Conservation (phyloP, 2,888 invertebrate species). For the Herminia tarsipennalis region DNA sequence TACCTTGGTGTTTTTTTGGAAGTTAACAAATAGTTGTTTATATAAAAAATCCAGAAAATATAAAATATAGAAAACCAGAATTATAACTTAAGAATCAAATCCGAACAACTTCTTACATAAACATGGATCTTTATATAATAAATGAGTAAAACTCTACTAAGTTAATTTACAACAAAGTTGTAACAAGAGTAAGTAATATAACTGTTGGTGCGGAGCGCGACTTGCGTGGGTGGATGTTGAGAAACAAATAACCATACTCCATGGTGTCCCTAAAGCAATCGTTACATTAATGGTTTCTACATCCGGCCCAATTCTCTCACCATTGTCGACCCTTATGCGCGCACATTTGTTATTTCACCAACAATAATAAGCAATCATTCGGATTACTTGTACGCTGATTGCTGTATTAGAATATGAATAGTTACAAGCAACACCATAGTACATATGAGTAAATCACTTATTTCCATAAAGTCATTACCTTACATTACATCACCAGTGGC, state of each 20-base stretch:
- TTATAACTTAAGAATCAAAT: too few relatives aligned
- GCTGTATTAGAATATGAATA: conserved; percentile 16
- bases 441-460: conserved; percentile 13
- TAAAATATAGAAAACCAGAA: too few relatives aligned
- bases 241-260: conserved; percentile 56
- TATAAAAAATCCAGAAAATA: too few relatives aligned
- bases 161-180: conserved; percentile 5
- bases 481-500: conserved; percentile 11
- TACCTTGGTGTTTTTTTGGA: too few relatives aligned
- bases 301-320: conserved; percentile 49
- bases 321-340: conserved; percentile 38
- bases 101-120: too few relatives aligned
- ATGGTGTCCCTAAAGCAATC: conserved; percentile 46
- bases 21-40: too few relatives aligned
- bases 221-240: conserved; percentile 52
- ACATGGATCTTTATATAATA: too few relatives aligned
- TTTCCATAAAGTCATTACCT: conserved; percentile 24
- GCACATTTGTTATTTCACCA: conserved; percentile 36
- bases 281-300: conserved; percentile 52
- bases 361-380: conserved; percentile 35
- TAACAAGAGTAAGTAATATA: conserved; percentile 36
- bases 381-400: conserved; percentile 27
- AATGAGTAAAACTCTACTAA: too few relatives aligned
- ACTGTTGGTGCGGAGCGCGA: conserved; percentile 43
- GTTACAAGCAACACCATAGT: conserved; percentile 16